phyloP scores from a whole-genome alignment of 2,113 vertebrate genomes.

The Zootoca vivipara region DNA sequence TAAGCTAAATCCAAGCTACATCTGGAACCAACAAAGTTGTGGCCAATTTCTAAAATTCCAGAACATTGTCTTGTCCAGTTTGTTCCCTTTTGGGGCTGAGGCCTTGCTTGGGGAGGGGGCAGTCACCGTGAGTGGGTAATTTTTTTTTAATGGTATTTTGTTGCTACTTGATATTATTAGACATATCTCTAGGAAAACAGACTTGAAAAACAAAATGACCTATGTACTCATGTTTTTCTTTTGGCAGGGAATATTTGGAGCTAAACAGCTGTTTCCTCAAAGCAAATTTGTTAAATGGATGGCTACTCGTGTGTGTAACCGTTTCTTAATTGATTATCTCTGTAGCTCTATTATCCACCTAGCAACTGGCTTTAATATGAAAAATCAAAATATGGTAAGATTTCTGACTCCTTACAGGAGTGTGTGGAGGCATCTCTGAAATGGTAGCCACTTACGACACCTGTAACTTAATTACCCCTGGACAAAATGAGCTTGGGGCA shows the following conservation, averaged over 20 bases:
- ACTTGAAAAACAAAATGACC: conserved; percentile 5
- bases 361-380: conserved; percentile 90
- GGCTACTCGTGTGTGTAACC: conserved; percentile 84
- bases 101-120: too few relatives aligned
- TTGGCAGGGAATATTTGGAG: conserved; percentile 84
- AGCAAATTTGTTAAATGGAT: conserved; percentile 81
- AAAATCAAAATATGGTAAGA: conserved; percentile 92
- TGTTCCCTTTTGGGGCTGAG: too few relatives aligned
- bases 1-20: too few relatives aligned
- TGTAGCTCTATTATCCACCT: conserved; percentile 91
- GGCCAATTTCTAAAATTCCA: too few relatives aligned
- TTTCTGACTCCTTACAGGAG: neutral
- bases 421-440: neutral
- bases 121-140: too few relatives aligned
- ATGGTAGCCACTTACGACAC: neutral
- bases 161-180: neutral
- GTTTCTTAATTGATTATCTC: conserved; percentile 77
- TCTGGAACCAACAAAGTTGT: too few relatives aligned
- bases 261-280: conserved; percentile 86
- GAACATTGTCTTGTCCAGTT: too few relatives aligned
- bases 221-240: conserved; percentile 29
- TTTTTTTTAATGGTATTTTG: neutral
- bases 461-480: too few relatives aligned
- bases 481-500: too few relatives aligned
- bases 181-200: neutral